Evolutionary conservation across 2,797 vertebrate genomes (phyloP), one percentile per base, ranked within the genome.

Genomic region (Urophycis tenuis): DNA sequence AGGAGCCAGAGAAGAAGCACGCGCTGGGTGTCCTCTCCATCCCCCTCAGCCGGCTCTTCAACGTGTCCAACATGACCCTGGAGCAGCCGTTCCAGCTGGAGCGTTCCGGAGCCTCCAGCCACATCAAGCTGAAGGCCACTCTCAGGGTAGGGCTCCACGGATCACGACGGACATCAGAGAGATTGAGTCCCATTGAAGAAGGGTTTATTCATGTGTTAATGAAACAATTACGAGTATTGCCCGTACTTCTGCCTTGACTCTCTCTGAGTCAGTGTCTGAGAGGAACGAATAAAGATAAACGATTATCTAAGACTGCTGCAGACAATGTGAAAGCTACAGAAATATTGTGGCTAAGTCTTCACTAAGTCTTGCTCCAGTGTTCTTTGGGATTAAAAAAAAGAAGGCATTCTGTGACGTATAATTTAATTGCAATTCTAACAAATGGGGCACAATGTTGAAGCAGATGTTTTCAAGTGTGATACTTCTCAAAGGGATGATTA

Each of bases 91-190:
- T 98, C 84, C 90, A 67, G 70, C 92, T 99, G 83, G 94, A 96
- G 81, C 93, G 91, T 81, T 99, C 97, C 0, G 96, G 95, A 79
- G 88, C 92, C 79, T 95, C 93, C 89, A 98, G 95, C 87, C 93
- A 94, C 80, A 89, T 99, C 87, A 96, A 96, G 85, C 92, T 99
- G 89, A 96, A 96, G 88, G 91, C 94, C 76, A 93, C 95, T 30
- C 91, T 99, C 67, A 91, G 95, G 90, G 97, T 99, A 84, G 85
- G 90, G 19, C 19, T 31, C 15, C 64, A 45, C 75, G n/a, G 2
- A 78, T 36, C 3, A 19, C 32, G 45, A 71, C 31, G 17, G 30
- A 60, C 32, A 73, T 17, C 41, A 64, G 32, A 31, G 22, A 30
- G 19, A 36, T 10, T 15, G 31, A 33, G 33, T 19, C 0, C 19